Conservation (phyloP, 1,140 invertebrate genomes). For the Drosophila chauvacae region DNA sequence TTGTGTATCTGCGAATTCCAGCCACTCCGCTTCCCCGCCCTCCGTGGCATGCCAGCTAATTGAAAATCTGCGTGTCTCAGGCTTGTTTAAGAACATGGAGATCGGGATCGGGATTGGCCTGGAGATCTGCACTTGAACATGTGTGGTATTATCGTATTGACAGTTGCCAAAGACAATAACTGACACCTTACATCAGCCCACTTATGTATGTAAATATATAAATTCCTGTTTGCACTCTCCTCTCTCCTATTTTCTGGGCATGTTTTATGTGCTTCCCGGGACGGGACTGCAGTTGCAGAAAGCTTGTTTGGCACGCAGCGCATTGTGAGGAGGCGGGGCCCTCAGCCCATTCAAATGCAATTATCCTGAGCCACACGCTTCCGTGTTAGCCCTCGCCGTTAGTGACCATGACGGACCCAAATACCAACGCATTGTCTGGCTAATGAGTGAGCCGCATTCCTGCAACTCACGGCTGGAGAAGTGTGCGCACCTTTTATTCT, state of each 20-base stretch:
- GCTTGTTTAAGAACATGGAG: background rate
- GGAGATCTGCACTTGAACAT: background rate
- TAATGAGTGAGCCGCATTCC: constrained; percentile 47
- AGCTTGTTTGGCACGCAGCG: too few relatives aligned
- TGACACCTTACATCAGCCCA: constrained; percentile 63
- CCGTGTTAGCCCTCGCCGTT: constrained; percentile 4
- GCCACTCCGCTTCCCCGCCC: constrained; percentile 1
- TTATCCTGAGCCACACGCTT: constrained; percentile 16
- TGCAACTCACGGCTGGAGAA: constrained; percentile 37
- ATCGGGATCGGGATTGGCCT: background rate
- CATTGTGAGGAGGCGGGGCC: background rate
- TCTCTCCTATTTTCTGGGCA: background rate
- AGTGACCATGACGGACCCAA: constrained; percentile 31
- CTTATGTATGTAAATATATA: constrained; percentile 6
- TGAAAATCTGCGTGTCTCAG: constrained; percentile 63
- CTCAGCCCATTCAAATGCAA: constrained; percentile 8
- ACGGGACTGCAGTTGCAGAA: background rate
- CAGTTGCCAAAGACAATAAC: constrained; percentile 62
- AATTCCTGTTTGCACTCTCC: background rate
- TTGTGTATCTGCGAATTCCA: constrained; percentile 54
- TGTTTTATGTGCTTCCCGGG: background rate
- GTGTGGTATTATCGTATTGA: constrained; percentile 62
- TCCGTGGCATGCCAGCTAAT: constrained; percentile 56
- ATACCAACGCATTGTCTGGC: constrained; percentile 44
- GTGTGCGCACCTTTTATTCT: constrained; percentile 38